Base-by-base conservation (phyloP, 2,113 vertebrate species). In the Hippopotamus amphibius region DNA sequence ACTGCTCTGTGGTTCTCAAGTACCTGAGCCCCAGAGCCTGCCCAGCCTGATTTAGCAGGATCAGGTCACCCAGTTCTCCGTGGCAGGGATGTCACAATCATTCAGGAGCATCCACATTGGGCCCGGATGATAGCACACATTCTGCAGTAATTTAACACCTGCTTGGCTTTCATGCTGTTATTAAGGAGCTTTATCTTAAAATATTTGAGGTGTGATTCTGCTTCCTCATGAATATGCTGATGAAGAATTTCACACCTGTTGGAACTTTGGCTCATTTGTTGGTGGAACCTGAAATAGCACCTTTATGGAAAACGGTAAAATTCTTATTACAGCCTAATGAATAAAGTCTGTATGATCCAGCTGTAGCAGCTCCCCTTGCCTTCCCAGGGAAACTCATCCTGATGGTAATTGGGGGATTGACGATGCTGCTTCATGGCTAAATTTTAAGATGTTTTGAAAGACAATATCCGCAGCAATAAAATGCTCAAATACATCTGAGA, bases 191-290 rank as follows among this genome's bases (percentile, higher is more conserved):
- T 97, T 90, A 96, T 93, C 97, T 97, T 97, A 96, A 97, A 97
- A 97, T 96, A 97, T 97, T 83, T 82, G 80, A 97, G 80, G 41
- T 85, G 33, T 93, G 90, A 93, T 88, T 98, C 95, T 96, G 72
- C 74, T 93, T 79, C 93, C 95, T 95, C 80, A 76, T 96, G 90
- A 88, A 97, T 76, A 91, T 90, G 91, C 53, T 94, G 97, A 95
- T 97, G 63, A 80, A 83, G 77, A 97, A 97, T 86, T 96, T 97
- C 93, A 92, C 93, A 98, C 97, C 97, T 98, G 96, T 97, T 98
- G 97, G 55, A 88, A 46, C 21, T 76, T 79, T 50, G 30, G 95
- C 77, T 87, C 95, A 85, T 90, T 95, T 97, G 85, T 55, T 84
- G 69, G 57, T 91, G 65, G 85, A 46, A 81, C 87, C 82, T 63